These are phyloP conservation scores for Drosophila obscura DNA, from an alignment of 1,140 invertebrate species.

Conservation along the genomic window DNA sequence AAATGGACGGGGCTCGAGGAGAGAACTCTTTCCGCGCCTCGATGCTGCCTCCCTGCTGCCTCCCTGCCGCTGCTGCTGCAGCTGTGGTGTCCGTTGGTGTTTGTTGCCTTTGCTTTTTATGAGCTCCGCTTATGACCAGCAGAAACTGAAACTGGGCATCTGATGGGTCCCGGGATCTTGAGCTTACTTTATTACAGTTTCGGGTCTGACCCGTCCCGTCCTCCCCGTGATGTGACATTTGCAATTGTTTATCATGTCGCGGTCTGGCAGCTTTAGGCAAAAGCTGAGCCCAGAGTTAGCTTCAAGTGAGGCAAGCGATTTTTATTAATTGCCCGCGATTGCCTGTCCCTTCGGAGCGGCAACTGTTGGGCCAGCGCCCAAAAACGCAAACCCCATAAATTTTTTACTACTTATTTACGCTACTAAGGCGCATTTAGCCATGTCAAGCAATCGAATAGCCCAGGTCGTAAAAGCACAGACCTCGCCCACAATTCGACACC, in stretches of 20 bases:
- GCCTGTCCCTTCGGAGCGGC: conserved; percentile 54
- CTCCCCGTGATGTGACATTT: conserved; percentile 48
- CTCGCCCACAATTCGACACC: conserved; percentile 23
- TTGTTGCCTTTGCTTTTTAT: conserved; percentile 70
- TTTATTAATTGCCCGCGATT: conserved; percentile 70
- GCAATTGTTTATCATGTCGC: conserved; percentile 72
- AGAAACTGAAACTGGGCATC: background rate
- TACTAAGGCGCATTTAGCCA: conserved; percentile 80
- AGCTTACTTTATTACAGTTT: conserved; percentile 66
- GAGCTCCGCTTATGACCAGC: conserved; percentile 63
- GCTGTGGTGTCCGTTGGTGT: conserved; percentile 32
- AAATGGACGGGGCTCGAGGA: conserved; percentile 67
- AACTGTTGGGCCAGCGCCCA: conserved; percentile 63
- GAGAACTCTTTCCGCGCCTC: conserved; percentile 54
- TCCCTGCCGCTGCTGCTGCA: conserved; percentile 9
- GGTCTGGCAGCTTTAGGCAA: conserved; percentile 39
- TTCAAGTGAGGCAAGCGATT: conserved; percentile 38
- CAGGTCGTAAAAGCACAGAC: conserved; percentile 67
- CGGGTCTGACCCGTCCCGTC: conserved; percentile 3
- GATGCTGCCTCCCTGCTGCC: too few species aligned
- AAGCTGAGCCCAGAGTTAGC: background rate
- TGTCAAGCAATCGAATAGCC: conserved; percentile 78
- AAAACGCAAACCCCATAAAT: conserved; percentile 76
- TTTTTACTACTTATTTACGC: conserved; percentile 82
- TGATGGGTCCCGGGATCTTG: conserved; percentile 27